Conservation (phyloP, 2,888 invertebrate genomes). For the Dendrolimus pini region DNA sequence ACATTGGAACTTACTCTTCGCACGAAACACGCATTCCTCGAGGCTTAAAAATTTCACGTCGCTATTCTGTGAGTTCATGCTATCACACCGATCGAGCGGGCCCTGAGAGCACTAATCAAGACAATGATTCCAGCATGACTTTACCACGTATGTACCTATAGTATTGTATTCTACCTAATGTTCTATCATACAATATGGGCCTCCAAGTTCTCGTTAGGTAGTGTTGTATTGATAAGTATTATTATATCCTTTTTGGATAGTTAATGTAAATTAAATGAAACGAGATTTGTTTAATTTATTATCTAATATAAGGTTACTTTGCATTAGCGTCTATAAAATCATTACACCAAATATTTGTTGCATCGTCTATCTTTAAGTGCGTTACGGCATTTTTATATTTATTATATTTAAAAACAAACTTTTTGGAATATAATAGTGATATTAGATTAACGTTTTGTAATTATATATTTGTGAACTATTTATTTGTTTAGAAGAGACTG, state of each 20-base stretch:
- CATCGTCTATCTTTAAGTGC: constrained; percentile 23
- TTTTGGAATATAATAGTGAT: constrained; percentile 68
- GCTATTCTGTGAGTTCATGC: too few relatives aligned
- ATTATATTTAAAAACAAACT: constrained; percentile 26
- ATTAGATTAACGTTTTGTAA: constrained; percentile 64
- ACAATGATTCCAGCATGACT: too few relatives aligned
- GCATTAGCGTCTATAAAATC: background rate
- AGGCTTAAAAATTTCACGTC: too few relatives aligned
- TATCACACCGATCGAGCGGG: too few relatives aligned
- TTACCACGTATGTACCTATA: too few relatives aligned
- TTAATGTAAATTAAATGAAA: background rate
- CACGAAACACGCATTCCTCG: too few relatives aligned
- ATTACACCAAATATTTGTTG: constrained; percentile 34
- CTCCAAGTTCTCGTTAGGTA: too few relatives aligned
- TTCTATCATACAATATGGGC: too few relatives aligned
- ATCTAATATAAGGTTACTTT: background rate
- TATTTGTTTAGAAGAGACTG: constrained; percentile 63
- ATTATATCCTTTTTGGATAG: background rate
- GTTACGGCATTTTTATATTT: constrained; percentile 25
- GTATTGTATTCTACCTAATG: too few relatives aligned
- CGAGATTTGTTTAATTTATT: background rate
- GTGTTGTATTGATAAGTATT: background rate
- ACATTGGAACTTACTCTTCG: too few relatives aligned
- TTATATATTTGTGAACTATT: constrained; percentile 64
- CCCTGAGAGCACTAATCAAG: too few relatives aligned